phyloP scores from a whole-genome alignment of 2,113 vertebrate genomes.

The Helogale parvula region DNA sequence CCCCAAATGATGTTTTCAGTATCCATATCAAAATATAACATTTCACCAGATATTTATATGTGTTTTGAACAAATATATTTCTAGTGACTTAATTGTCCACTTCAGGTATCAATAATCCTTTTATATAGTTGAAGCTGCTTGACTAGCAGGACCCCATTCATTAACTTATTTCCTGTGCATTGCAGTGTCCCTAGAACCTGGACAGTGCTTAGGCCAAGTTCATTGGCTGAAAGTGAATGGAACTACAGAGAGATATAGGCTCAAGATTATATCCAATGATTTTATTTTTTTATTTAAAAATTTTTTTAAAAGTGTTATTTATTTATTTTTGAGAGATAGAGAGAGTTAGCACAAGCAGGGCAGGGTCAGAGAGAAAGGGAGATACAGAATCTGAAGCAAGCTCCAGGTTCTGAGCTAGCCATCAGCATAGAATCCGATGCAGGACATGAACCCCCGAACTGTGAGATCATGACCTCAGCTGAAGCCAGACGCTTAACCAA shows the following conservation, averaged over 20 bases:
- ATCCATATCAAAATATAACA: background rate
- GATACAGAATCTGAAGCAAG: too few relatives aligned
- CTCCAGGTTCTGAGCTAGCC: too few relatives aligned
- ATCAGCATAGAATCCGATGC: too few relatives aligned
- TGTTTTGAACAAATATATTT: background rate
- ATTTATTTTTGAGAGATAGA: too few relatives aligned
- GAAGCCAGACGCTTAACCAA: too few relatives aligned
- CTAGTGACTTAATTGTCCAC: background rate
- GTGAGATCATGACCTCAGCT: too few relatives aligned
- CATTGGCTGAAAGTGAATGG: background rate
- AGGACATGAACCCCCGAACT: too few relatives aligned
- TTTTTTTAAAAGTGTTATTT: too few relatives aligned
- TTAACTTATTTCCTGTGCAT: background rate
- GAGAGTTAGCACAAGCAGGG: too few relatives aligned
- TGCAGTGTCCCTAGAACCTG: too few relatives aligned
- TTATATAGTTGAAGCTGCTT: background rate
- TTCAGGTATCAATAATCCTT: background rate
- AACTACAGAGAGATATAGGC: background rate
- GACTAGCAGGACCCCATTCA: background rate
- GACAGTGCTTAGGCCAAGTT: background rate
- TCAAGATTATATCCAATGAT: background rate
- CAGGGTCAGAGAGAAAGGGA: too few relatives aligned
- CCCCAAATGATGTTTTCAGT: background rate
- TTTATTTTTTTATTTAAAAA: background rate
- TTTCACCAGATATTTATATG: background rate